These are phyloP conservation scores for Lates japonicus DNA, from an alignment of 2,797 vertebrate species.

Conservation along the genomic window DNA sequence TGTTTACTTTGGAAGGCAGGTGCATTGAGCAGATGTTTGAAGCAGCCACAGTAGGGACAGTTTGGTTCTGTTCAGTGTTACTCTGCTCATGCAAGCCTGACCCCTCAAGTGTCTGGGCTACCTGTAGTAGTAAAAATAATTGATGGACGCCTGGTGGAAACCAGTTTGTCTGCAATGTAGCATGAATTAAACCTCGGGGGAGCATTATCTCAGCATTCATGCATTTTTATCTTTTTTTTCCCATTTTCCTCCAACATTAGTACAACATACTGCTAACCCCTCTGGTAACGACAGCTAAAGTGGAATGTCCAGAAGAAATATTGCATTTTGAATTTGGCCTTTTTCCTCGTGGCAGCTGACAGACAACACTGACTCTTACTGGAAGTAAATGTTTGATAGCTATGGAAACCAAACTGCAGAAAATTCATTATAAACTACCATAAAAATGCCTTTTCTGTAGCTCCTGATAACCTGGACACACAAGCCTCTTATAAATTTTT, in stretches of 20 bases:
- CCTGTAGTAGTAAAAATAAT: conserved; percentile 75
- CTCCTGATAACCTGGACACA: conserved; percentile 54
- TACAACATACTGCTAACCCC: conserved; percentile 33
- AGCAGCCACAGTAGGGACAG: conserved; percentile 57
- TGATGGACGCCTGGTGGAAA: conserved; percentile 78
- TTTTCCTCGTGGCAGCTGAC: conserved; percentile 47
- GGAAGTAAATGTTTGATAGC: conserved; percentile 60
- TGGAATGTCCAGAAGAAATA: conserved; percentile 51
- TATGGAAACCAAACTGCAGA: conserved; percentile 61
- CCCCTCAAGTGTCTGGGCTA: conserved; percentile 70
- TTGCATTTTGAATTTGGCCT: conserved; percentile 44
- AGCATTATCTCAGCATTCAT: conserved; percentile 69
- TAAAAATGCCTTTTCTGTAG: conserved; percentile 43
- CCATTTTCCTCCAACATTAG: conserved; percentile 51
- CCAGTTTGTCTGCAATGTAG: conserved; percentile 62
- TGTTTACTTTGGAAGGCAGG: conserved; percentile 78
- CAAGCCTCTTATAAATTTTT: conserved; percentile 39
- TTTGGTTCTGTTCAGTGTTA: conserved; percentile 77
- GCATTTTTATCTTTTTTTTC: conserved; percentile 39
- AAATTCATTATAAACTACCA: conserved; percentile 39
- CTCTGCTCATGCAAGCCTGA: conserved; percentile 61
- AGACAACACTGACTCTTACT: conserved; percentile 38
- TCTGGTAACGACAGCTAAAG: conserved; percentile 52
- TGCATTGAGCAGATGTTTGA: conserved; percentile 75
- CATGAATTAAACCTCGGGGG: conserved; percentile 60